Base-by-base conservation (phyloP, 2,113 vertebrate species). In the Lampris megalopsis region DNA sequence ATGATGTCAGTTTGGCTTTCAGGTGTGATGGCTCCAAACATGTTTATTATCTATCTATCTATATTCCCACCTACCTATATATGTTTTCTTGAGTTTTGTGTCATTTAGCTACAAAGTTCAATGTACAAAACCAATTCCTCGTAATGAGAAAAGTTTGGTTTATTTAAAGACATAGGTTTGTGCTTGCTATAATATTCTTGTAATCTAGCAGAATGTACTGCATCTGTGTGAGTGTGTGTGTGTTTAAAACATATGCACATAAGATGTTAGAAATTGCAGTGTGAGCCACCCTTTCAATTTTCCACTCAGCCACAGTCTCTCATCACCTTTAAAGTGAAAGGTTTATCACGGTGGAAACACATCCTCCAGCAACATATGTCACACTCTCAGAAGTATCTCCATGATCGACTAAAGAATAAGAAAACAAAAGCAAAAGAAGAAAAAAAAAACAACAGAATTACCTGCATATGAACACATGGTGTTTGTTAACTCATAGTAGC, bases 281-380 rank as follows among this genome's bases (percentile, higher is more conserved):
- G 58, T 70, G 70, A 90, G 78, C 84, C 53, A 75, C 71, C 63
- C 79, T 56, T 76, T 77, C 71, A 49, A 72, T 54, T 81, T 67
- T 85, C 84, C 37, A 80, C 24, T 24, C 24, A 24, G 24, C 24
- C 24, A 24, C 24, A 74, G 92, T 83, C 70, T 90, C 48, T 70
- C 80, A 73, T 92, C 94, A 88, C 80, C 48, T 85, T 81, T 77
- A 88, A 90, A 93, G 89, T 89, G 92, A 94, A 93, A 78, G 75
- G 85, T 94, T 93, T 92, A 90, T 94, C 93, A 87, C 91, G 85
- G 86, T 91, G 80, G 86, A 93, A 95, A 95, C 93, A 91, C 88
- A 86, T 91, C 90, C 65, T 69, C 86, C 90, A 88, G 87, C 80
- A 88, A 68, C 82, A 71, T 82, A 66, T 86, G 86, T 91, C 84